These are phyloP conservation scores for Amphipoea lucens DNA, from an alignment of 2,888 invertebrate species.

Conservation along the genomic window DNA sequence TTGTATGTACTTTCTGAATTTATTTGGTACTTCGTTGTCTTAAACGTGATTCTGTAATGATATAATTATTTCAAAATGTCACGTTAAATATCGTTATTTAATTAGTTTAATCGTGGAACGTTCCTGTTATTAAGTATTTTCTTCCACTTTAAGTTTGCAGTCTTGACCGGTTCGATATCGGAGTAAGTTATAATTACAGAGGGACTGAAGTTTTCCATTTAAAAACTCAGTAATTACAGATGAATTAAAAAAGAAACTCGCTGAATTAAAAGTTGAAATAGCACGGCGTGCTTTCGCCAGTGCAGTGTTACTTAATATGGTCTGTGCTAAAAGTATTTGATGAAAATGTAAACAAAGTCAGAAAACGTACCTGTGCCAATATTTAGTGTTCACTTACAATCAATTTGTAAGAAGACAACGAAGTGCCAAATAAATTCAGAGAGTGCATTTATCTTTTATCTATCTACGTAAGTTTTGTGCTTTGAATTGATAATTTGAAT, in stretches of 20 bases:
- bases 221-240: conserved; percentile 64
- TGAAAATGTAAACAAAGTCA: conserved; percentile 6
- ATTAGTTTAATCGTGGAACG: conserved; percentile 58
- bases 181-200: conserved; percentile 70
- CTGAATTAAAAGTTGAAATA: conserved; percentile 62
- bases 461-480: background rate
- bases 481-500: background rate
- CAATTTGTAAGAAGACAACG: background rate
- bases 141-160: conserved; percentile 60
- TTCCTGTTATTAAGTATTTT: conserved; percentile 54
- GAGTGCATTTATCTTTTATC: background rate
- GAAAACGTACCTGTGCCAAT: background rate
- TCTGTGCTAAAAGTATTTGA: background rate
- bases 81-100: conserved; percentile 49
- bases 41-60: conserved; percentile 21
- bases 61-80: conserved; percentile 34
- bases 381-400: background rate
- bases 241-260: conserved; percentile 67
- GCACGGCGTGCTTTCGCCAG: conserved; percentile 69
- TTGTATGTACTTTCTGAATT: conserved; percentile 14
- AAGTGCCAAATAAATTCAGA: background rate
- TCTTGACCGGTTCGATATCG: conserved; percentile 67
- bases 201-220: conserved; percentile 65
- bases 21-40: background rate
- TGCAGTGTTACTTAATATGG: conserved; percentile 42